These are phyloP conservation scores for Sanderia malayensis DNA, from an alignment of 30 jellyfish, hydroid and myxozoan species.

Conservation along the genomic window DNA sequence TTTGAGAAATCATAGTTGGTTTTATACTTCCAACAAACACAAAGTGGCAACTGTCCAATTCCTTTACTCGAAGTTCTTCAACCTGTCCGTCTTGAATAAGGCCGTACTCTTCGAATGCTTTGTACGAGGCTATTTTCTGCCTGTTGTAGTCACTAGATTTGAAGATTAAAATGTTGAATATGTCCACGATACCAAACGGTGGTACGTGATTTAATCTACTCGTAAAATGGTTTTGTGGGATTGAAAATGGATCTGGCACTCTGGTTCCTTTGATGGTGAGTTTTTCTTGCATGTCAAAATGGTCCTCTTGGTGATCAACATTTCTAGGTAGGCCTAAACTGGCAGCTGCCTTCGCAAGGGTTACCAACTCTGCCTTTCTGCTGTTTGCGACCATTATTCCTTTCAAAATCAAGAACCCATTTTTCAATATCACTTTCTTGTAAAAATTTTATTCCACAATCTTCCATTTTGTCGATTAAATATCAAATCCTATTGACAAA, in stretches of 20 bases:
- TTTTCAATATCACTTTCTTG: constrained; percentile 58
- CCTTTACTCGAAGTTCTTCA: constrained; percentile 21
- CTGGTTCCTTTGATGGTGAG: constrained; percentile 41
- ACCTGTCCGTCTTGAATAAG: constrained; percentile 33
- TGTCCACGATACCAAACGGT: constrained; percentile 47
- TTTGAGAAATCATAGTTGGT: constrained; percentile 43
- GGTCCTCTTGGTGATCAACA: constrained; percentile 61
- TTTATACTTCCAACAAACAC: constrained; percentile 49
- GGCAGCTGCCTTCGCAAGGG: constrained; percentile 56
- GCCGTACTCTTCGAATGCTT: constrained; percentile 40
- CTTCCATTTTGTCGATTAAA: constrained; percentile 36
- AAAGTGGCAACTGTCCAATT: constrained; percentile 39
- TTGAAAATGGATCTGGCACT: constrained; percentile 53
- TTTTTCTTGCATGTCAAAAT: constrained; percentile 39
- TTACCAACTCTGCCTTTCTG: constrained; percentile 52
- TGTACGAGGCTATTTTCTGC: constrained; percentile 31
- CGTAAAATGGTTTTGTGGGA: constrained; percentile 53
- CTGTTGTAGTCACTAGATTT: constrained; percentile 57
- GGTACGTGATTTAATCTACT: constrained; percentile 42
- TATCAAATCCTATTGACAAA: constrained; percentile 17
- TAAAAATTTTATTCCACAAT: constrained; percentile 36
- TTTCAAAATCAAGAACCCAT: constrained; percentile 50
- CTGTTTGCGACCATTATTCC: constrained; percentile 56
- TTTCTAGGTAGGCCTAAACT: constrained; percentile 47
- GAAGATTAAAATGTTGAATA: constrained; percentile 36